Evolutionary conservation across 2,113 vertebrate genomes (phyloP), one percentile per base, ranked within the genome.

Genomic region (Peromyscus leucopus): DNA sequence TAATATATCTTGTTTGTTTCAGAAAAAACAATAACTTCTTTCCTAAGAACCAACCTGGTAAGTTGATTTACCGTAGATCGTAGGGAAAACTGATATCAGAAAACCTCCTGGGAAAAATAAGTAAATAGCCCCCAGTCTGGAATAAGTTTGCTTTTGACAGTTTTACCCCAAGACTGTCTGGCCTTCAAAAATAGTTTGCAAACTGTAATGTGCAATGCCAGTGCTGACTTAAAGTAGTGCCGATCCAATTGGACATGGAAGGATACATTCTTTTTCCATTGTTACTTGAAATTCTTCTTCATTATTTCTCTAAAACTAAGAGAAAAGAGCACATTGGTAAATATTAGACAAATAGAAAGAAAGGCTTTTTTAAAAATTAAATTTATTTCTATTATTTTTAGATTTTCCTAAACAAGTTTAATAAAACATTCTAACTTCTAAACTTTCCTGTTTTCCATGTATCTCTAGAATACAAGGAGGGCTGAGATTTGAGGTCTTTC

Each of bases 331-430:
- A 86, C 78, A 31, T 22, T 84, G 17, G 94, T 42, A 22, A 7
- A 71, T 92, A 7, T 22, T 85, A 91, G 51, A 90, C 39, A 90
- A 82, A 48, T 21, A 71, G 48, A 9, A 80, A 84, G 22, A 88
- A 71, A 67, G 6, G 6, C 1, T 24, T 87, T 80, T 74, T 78
- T 12, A 9, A 39, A 85, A 67, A 19, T 59, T 79, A 31, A 8
- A 36, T 80, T 85, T 84, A 26, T 69, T 86, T 95, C 13, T 92
- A 17, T 79, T 95, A 74, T 89, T 95, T 95, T 24, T 12, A 85
- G 36, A 92, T 79, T 96, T 95, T 17, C 7, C 24, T 55, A 97
- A 82, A 84, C 76, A 24, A 80, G 26, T 72, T 39, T 16, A 7
- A 85, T 67, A 57, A 84, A 84, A 65, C 65, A 85, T 69, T 80